Evolutionary conservation across 2,888 invertebrate genomes (phyloP).

Genomic region (Gisinianus flammeolus): DNA sequence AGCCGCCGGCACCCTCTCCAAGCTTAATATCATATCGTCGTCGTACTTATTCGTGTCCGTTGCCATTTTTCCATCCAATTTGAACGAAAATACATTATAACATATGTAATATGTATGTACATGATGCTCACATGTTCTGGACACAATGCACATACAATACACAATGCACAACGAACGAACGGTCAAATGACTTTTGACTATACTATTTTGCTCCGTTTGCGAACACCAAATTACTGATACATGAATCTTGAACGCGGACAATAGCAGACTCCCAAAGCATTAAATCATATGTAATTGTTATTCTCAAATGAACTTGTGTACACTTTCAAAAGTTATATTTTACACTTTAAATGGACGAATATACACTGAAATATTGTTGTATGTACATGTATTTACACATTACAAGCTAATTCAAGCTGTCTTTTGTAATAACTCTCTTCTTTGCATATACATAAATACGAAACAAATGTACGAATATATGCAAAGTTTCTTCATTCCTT

Average conservation of each 20-base stretch:
- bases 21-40: neutral
- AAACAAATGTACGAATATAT: too few relatives aligned
- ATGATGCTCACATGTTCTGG: neutral
- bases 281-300: conserved; percentile 16
- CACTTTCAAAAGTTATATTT: neutral
- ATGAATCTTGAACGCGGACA: neutral
- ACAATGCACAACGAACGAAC: neutral
- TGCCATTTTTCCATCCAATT: neutral
- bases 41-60: neutral
- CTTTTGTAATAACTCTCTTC: too few relatives aligned
- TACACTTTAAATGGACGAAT: neutral
- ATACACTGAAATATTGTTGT: too few relatives aligned
- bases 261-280: neutral
- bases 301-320: neutral
- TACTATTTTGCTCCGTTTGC: neutral
- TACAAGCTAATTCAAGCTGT: too few relatives aligned
- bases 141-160: neutral
- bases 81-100: neutral
- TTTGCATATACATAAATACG: too few relatives aligned
- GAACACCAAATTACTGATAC: neutral
- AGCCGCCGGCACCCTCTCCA: conserved; percentile 19
- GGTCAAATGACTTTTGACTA: neutral
- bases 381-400: neutral
- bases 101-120: neutral
- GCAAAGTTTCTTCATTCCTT: too few relatives aligned